These are phyloP conservation scores for Hippocampus zosterae DNA, from an alignment of 2,113 vertebrate genomes.

Conservation along the genomic window DNA sequence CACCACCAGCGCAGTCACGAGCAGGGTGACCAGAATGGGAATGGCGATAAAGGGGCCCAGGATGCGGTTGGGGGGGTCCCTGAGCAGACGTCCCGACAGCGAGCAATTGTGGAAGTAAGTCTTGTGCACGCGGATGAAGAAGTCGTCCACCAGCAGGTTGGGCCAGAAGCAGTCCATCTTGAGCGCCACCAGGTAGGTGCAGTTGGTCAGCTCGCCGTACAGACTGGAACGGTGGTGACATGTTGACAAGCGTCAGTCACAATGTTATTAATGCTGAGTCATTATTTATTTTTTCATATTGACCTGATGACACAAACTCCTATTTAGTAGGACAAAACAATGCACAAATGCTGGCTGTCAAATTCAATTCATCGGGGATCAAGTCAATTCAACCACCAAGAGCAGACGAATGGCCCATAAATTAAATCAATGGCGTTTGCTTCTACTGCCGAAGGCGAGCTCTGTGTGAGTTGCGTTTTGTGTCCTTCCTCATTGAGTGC, in stretches of 20 bases:
- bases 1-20: slow-evolving; percentile 86
- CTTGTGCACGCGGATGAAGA: slow-evolving; percentile 83
- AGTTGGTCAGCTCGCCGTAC: slow-evolving; percentile 85
- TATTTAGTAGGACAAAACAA: no score
- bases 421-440: no score
- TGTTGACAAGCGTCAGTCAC: neutral
- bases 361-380: no score
- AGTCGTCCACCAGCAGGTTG: slow-evolving; percentile 82
- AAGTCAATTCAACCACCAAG: no score
- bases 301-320: no score
- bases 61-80: slow-evolving; percentile 80
- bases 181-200: slow-evolving; percentile 76
- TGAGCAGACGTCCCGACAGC: slow-evolving; percentile 73
- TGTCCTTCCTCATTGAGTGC: neutral
- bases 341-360: no score
- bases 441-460: no score
- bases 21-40: slow-evolving; percentile 83
- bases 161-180: slow-evolving; percentile 88
- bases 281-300: no score
- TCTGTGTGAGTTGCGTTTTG: neutral
- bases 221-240: slow-evolving; percentile 55
- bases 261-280: no score
- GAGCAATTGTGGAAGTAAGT: slow-evolving; percentile 86
- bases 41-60: slow-evolving; percentile 85
- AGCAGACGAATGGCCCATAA: no score